Percentiles rank a stretch among this genome's conserved stretches.
Evolutionary conservation across 2,797 vertebrate genomes (phyloP).

Genomic region (Hippocampus kuda): DNA sequence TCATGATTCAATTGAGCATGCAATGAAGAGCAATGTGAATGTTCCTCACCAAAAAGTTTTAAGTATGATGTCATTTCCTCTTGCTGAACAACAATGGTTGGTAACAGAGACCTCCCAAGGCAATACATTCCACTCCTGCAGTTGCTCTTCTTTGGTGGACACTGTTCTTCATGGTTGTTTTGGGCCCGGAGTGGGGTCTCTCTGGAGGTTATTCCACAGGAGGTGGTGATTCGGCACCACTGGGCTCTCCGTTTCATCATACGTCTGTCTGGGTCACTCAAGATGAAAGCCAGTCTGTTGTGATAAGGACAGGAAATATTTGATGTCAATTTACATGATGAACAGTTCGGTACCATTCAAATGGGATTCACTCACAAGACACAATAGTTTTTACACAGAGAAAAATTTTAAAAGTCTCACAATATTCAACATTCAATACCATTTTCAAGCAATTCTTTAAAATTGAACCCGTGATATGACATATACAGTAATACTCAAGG

Average conservation of each 20-base stretch:
- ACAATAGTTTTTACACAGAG: background rate
- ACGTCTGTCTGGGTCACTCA: background rate
- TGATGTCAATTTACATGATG: background rate
- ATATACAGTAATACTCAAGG: background rate
- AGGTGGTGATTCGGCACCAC: background rate
- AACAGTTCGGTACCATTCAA: background rate
- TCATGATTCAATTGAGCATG: background rate
- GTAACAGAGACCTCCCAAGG: constrained; percentile 48
- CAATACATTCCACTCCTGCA: constrained; percentile 1
- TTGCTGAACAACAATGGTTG: constrained; percentile 73
- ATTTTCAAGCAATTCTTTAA: background rate
- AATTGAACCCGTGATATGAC: background rate
- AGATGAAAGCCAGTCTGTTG: background rate
- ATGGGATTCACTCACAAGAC: background rate
- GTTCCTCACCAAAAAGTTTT: constrained; percentile 77
- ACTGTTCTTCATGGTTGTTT: constrained; percentile 54
- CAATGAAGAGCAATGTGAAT: background rate
- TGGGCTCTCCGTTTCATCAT: background rate
- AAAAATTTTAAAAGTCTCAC: background rate
- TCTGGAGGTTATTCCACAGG: background rate
- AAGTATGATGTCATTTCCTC: constrained; percentile 90
- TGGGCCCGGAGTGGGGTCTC: constrained; percentile 57
- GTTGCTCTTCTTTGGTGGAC: constrained; percentile 31
- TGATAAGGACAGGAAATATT: background rate
- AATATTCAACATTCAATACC: background rate